These are phyloP conservation scores for Osmerus eperlanus DNA, from an alignment of 2,113 vertebrate species.

Conservation along the genomic window DNA sequence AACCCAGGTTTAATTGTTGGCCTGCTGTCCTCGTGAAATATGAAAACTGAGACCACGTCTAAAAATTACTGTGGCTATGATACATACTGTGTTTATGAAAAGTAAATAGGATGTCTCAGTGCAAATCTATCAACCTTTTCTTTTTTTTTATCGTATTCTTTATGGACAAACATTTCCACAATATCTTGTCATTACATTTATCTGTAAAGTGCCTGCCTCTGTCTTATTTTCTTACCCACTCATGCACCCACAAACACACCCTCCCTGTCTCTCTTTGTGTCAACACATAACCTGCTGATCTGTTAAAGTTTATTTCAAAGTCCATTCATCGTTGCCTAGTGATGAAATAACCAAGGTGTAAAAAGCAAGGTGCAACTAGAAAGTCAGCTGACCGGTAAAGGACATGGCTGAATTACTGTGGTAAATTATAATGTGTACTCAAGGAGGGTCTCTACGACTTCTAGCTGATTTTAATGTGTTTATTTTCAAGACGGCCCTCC, in stretches of 20 bases:
- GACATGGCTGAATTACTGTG: not conserved
- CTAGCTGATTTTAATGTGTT: not conserved
- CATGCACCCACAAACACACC: no score
- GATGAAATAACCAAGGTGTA: slow-evolving; percentile 35
- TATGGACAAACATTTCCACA: no score
- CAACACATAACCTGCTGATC: not conserved
- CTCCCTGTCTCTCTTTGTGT: not conserved
- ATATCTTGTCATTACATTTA: no score
- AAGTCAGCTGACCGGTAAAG: not conserved
- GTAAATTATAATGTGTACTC: slow-evolving; percentile 9
- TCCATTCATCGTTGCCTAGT: slow-evolving; percentile 28
- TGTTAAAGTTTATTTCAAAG: slow-evolving; percentile 33
- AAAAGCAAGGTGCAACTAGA: no score
- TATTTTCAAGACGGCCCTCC: not conserved
- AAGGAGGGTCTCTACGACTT: not conserved
- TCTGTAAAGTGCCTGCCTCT: no score
- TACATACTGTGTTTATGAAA: not conserved
- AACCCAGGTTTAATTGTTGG: not conserved
- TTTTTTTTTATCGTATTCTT: not conserved
- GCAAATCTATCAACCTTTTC: not conserved
- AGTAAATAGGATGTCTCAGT: not conserved
- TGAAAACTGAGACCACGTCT: not conserved
- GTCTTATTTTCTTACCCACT: no score
- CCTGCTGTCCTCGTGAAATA: not conserved
- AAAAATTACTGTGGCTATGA: not conserved